Conservation (phyloP, 2,888 invertebrate species). For the Gandaritis pyraliata region DNA sequence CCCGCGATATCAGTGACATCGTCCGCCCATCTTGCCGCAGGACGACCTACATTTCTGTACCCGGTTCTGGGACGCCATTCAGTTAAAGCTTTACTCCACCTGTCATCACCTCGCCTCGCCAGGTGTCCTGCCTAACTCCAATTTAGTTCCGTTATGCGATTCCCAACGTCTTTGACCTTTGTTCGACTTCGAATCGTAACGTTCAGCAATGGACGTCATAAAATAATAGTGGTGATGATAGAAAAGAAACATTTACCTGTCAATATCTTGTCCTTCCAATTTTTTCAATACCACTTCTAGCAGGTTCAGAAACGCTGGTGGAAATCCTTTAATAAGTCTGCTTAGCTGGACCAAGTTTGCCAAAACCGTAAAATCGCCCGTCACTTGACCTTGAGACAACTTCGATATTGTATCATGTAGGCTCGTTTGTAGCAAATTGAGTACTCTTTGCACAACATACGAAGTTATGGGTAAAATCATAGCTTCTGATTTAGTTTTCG, state of each 20-base stretch:
- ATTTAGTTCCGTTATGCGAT: no score
- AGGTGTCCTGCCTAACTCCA: no score
- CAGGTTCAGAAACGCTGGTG: constrained; percentile 60
- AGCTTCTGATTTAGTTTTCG: constrained; percentile 42
- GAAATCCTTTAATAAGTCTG: constrained; percentile 58
- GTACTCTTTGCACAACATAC: constrained; percentile 74
- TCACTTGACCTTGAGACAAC: constrained; percentile 28
- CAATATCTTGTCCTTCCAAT: constrained; percentile 43
- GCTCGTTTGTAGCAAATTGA: constrained; percentile 56
- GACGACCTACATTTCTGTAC: no score
- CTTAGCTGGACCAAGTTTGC: constrained; percentile 49
- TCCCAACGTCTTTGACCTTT: no score
- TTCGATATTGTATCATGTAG: constrained; percentile 51
- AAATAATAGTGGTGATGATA: no score
- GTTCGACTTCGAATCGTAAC: no score
- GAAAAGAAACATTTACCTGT: constrained; percentile 51
- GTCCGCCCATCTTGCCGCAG: no score
- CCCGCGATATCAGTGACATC: no score
- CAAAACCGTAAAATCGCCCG: constrained; percentile 41
- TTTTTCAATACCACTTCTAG: constrained; percentile 58
- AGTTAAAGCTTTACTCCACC: no score
- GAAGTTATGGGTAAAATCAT: constrained; percentile 85
- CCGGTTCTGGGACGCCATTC: no score
- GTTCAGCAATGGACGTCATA: no score
- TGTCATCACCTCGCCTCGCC: no score